Base-by-base conservation (phyloP, 2,797 vertebrate species). In the Bovichtus diacanthus region DNA sequence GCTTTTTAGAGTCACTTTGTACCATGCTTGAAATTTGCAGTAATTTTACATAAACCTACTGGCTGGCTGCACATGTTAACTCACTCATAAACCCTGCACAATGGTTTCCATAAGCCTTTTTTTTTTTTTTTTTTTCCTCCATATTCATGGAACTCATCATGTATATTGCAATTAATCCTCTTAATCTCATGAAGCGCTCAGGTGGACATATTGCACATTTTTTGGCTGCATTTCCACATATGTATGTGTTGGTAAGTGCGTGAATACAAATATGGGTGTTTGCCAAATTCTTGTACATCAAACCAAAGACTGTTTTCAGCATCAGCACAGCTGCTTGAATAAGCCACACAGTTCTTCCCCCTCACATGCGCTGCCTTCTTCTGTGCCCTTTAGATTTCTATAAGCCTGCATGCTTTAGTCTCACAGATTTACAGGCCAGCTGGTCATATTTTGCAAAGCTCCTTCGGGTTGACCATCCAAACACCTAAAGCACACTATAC, bases 151-250 rank as follows among this genome's bases (percentile, higher is more conserved):
- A 76, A 75, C 53, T 68, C 84, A 86, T 88, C 87, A 85, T 84
- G 83, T 87, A 79, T 88, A 85, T 88, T 87, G 75, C 66, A 64
- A 87, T 87, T 91, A 91, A 90, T 90, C 88, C 87, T 81, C 80
- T 88, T 92, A 90, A 91, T 90, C 84, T 87, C 78, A 66, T 73
- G 72, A 78, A 76, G 78, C 86, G 78, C 81, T 84, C 78, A 83
- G 83, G 82, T 92, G 80, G 81, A 86, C 81, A 50, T 62, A 70
- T 82, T 85, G 47, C 44, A 69, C 72, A 55, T 78, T 83, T 73
- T 83, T 78, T 79, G 77, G 65, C 78, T 76, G 39, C 39, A 18
- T 74, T 72, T 79, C 59, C 67, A 36, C 63, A 11, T 49, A 15
- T 44, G 6, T 15, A 23, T 50, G 27, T 76, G 63, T 73, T 27